Evolutionary conservation across 2,888 invertebrate species (phyloP), one percentile per base, ranked within the genome.

Genomic region (Escarpia spicata): DNA sequence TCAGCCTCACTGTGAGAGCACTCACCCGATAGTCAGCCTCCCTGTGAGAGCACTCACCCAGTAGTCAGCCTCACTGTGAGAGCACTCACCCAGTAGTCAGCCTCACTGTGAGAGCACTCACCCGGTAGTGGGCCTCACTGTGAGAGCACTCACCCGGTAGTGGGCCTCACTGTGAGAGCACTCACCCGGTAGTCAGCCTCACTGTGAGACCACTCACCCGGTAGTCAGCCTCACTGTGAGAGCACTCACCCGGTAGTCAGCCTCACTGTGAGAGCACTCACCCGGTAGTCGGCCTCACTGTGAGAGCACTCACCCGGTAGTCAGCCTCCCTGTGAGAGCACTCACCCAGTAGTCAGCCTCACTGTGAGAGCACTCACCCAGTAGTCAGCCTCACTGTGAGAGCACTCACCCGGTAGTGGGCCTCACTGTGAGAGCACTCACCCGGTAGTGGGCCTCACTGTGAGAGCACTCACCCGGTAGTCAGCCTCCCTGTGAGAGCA

Each of bases 21-120:
- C 94, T 93, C 93, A 96, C 96, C 95, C 95, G 95, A 93, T n/a
- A n/a, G n/a, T n/a, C n/a, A 75, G 19, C 75, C n/a, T 75, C 75
- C 0, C 0, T 37, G 37, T 37, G 37, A 37, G 37, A 37, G 0
- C 93, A 19, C 94, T 93, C 93, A 96, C 96, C 95, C 95, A 95
- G 93, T n/a, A n/a, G n/a, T n/a, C n/a, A 75, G 19, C 75, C n/a
- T 75, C 75, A 37, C 0, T 37, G 37, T 37, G 37, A 37, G 37
- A 37, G 0, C 93, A 19, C 94, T 93, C 93, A 96, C 96, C 95
- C 95, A 95, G 93, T n/a, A n/a, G n/a, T n/a, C n/a, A 75, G 19
- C 75, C n/a, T 75, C 75, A 37, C 0, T 37, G 37, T 37, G 37
- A 37, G 37, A 37, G 0, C 93, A 19, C 94, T 93, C 93, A 96